Evolutionary conservation across 1,140 invertebrate species (phyloP), one percentile per base, ranked within the genome.

Genomic region (Rhagoletis pomonella): DNA sequence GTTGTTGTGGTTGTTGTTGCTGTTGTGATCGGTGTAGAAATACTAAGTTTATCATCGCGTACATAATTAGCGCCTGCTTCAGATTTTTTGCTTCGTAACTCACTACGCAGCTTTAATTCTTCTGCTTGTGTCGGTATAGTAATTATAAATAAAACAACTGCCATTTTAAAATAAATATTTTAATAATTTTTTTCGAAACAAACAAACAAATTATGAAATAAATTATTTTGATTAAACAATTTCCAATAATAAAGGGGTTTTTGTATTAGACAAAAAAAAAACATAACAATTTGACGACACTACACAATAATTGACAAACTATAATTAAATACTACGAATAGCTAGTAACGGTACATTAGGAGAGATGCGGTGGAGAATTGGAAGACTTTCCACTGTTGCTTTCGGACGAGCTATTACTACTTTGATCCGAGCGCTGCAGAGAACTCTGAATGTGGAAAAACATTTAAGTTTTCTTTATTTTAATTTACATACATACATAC

Each of bases 61-160:
- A 42, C 55, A 59, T 12, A 60, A 44, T 29, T 67, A 69, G 67
- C 87, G 29, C 44, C 81, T 39, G 47, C 65, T 12, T 64, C 87
- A 59, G 14, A 12, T 84, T 89, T 89, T 59, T 55, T 86, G 19
- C 29, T 58, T 9, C 65, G 50, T 42, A 89, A 89, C 6, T 17
- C 87, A 39, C 89, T 86, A 50, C 89, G 92, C 7, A 91, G 87
- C 42, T 89, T 89, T 60, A 91, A 87, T 84, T 93, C 92, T 69
- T 93, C 90, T 0, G n/a, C 65, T 58, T 90, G 91, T 0, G 92
- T 93, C 58, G 93, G 93, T 50, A 94, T 93, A 19, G 90, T 92
- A 42, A 94, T 90, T n/a, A 93, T 90, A 86, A 94, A 93, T n/a
- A 93, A 89, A 10, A 93, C 93, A 19, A 93, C 90, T 0, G 92